Percentiles rank a stretch among this genome's conserved stretches.
phyloP scores from a whole-genome alignment of 2,888 invertebrate species.

The Ichneumoninae sp. region DNA sequence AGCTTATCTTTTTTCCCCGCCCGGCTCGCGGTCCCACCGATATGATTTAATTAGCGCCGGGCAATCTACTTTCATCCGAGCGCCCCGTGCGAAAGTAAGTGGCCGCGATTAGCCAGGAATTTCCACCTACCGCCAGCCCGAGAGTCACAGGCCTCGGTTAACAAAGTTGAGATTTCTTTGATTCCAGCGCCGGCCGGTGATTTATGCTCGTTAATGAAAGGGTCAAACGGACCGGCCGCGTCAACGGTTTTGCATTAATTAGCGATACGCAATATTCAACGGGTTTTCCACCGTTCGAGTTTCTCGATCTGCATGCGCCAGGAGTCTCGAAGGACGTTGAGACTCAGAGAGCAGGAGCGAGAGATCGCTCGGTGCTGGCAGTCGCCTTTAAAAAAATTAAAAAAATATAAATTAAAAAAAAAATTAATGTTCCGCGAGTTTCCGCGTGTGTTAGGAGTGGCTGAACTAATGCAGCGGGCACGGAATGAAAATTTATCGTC shows the following conservation, averaged over 20 bases:
- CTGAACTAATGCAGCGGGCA: conserved; percentile 60
- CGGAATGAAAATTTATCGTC: conserved; percentile 79
- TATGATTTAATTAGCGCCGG: conserved; percentile 54
- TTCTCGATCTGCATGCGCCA: conserved; percentile 30
- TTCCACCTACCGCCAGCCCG: neutral
- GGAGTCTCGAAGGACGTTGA: conserved; percentile 41
- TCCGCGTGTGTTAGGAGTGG: conserved; percentile 75
- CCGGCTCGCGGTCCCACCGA: conserved; percentile 6
- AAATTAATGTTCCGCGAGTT: conserved; percentile 70
- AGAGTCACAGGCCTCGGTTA: neutral
- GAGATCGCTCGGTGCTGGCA: conserved; percentile 7
- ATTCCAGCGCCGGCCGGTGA: conserved; percentile 19
- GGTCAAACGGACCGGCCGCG: conserved; percentile 45
- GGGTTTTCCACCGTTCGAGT: conserved; percentile 20
- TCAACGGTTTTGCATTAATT: conserved; percentile 39
- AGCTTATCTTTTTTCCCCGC: neutral
- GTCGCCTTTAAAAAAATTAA: conserved; percentile 26
- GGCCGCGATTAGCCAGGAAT: conserved; percentile 39
- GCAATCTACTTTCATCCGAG: conserved; percentile 29
- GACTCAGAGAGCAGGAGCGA: conserved; percentile 11
- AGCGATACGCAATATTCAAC: conserved; percentile 34
- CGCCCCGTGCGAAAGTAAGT: conserved; percentile 41
- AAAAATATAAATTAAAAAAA: conserved; percentile 11
- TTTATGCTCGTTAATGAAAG: conserved; percentile 46
- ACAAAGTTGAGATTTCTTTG: conserved; percentile 35